These are phyloP conservation scores for Lycaena phlaeas DNA, from an alignment of 2,888 invertebrate species.

Conservation along the genomic window DNA sequence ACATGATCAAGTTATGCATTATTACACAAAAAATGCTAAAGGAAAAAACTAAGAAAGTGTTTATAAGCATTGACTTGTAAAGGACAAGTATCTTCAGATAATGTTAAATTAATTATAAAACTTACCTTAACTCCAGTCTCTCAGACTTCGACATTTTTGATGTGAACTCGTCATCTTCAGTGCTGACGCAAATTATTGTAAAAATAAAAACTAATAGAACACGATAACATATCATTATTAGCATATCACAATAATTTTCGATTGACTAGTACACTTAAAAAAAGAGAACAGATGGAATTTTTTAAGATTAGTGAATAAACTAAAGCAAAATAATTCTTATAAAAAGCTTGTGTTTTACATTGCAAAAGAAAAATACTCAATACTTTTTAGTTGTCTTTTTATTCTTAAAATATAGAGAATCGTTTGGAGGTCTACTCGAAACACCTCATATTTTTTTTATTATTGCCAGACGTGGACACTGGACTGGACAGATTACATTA, in stretches of 20 bases:
- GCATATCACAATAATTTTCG: slow-evolving; percentile 40
- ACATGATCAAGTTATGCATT: too few species aligned
- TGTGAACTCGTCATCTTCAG: slow-evolving; percentile 48
- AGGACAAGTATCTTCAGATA: too few species aligned
- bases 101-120: too few species aligned
- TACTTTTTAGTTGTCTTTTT: background rate
- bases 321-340: slow-evolving; percentile 10
- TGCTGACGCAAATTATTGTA: slow-evolving; percentile 52
- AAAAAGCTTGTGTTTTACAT: slow-evolving; percentile 17
- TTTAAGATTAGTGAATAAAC: slow-evolving; percentile 12
- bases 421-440: background rate
- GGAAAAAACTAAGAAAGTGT: too few species aligned
- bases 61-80: too few species aligned
- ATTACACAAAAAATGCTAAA: too few species aligned
- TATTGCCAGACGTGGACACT: slow-evolving; percentile 7
- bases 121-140: slow-evolving; percentile 76
- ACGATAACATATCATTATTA: slow-evolving; percentile 50
- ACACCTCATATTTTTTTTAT: slow-evolving; percentile 6
- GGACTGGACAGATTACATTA: slow-evolving; percentile 6
- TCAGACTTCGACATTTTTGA: slow-evolving; percentile 76
- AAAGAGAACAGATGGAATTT: slow-evolving; percentile 10
- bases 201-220: slow-evolving; percentile 53
- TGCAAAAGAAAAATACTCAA: slow-evolving; percentile 9
- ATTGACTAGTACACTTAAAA: slow-evolving; percentile 28
- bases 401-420: slow-evolving; percentile 8